Evolutionary conservation across 64 coral and sea anemone genomes (phyloP), one percentile per base, ranked within the genome.

Genomic region (Trachythela sp.): DNA sequence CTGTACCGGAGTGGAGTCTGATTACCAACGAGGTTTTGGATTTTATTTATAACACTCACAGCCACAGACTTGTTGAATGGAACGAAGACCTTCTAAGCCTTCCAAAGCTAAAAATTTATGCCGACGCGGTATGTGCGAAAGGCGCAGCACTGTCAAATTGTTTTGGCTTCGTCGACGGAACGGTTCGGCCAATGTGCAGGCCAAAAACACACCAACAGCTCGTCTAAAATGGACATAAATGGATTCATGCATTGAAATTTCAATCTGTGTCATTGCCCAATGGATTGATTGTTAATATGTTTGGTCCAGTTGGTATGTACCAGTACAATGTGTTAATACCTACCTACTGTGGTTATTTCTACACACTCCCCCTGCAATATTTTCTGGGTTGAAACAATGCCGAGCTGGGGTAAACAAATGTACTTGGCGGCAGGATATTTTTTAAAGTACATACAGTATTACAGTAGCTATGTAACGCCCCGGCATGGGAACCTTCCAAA

Each of bases 211-310:
- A 39, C 4, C 67, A 88, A 49, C 38, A 38, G 29, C 29, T 42
- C 9, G 87, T 88, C 31, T 88, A 88, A 30, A 88, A 88, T 48
- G 87, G 87, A 24, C 87, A 88, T 18, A 88, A 88, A 88, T 7
- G 67, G 4, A 30, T 76, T 30, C 87, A 88, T 34, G 34, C 87
- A 7, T 24, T 88, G 1, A 88, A 76, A 40, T 88, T 88, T 36
- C 87, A 88, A 58, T 77, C 87, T 33, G 87, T 88, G 72, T 75
- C 87, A 15, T 88, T 88, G 64, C 87, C 87, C 9, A 89, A 89
- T 89, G 87, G 87, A 29, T 40, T 89, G 39, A 89, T 89, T 76
- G 87, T 60, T 76, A 89, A 89, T 89, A 51, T 89, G 87, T 89
- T 76, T 89, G 87, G 87, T 8, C 87, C 87, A 35, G 87, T 89